Conservation (phyloP, 2,888 invertebrate species). For the Campoplex capitator region DNA sequence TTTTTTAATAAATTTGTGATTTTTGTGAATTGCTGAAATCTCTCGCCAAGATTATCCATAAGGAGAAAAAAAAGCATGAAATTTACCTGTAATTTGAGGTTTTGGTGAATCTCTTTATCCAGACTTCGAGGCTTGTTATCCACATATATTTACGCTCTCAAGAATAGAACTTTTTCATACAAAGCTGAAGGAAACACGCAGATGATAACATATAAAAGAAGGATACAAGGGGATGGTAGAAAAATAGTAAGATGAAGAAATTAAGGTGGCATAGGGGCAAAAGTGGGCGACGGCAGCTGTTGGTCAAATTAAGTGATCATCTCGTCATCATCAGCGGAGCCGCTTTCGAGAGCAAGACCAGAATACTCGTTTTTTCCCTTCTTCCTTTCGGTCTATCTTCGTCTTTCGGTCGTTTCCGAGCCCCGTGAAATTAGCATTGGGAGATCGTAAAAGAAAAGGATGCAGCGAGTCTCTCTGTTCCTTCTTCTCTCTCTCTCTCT, state of each 20-base stretch:
- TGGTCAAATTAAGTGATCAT: slow-evolving; percentile 85
- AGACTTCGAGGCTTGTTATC: background rate
- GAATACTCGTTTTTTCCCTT: slow-evolving; percentile 46
- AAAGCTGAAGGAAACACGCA: background rate
- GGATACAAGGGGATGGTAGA: slow-evolving; percentile 46
- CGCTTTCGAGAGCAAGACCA: slow-evolving; percentile 77
- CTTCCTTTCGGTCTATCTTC: slow-evolving; percentile 31
- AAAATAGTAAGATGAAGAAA: slow-evolving; percentile 69
- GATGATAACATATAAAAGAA: background rate
- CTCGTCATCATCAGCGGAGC: slow-evolving; percentile 84
- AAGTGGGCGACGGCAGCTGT: slow-evolving; percentile 81
- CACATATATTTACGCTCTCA: background rate
- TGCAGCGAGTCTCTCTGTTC: slow-evolving; percentile 61
- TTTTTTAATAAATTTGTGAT: background rate
- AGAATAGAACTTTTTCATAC: background rate
- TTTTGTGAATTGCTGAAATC: background rate
- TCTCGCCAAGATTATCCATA: background rate
- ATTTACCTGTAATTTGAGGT: background rate
- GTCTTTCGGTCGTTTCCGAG: slow-evolving; percentile 71
- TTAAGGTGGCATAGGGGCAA: slow-evolving; percentile 67
- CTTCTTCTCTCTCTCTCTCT: slow-evolving; percentile 46
- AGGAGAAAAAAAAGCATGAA: background rate
- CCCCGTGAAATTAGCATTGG: slow-evolving; percentile 84
- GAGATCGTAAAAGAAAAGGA: slow-evolving; percentile 81
- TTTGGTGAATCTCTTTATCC: background rate